Percentiles rank a stretch among this genome's conserved stretches.
These are phyloP conservation scores for Orientallactaga bullata DNA, from an alignment of 2,113 vertebrate species.

Conservation along the genomic window DNA sequence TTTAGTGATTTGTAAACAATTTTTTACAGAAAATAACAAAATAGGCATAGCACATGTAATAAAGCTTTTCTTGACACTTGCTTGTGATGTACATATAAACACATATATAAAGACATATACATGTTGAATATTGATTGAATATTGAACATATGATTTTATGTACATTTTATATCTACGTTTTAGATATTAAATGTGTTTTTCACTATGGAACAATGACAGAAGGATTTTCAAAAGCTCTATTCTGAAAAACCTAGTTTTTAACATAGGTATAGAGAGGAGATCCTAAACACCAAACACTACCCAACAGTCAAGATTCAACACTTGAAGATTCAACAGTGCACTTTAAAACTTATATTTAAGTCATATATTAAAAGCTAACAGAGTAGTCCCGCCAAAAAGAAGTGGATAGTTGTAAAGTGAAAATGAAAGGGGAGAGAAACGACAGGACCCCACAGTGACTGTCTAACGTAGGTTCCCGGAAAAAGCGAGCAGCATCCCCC, in stretches of 20 bases:
- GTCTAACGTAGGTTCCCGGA: neutral
- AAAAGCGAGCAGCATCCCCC: too few species aligned
- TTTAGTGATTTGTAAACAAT: conserved; percentile 22
- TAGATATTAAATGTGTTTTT: conserved; percentile 51
- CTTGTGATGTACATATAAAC: neutral
- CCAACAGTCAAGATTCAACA: neutral
- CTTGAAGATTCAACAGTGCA: neutral
- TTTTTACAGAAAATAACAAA: neutral
- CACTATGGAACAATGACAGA: neutral
- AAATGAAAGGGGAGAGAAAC: neutral
- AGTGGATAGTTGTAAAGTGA: neutral
- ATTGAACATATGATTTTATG: neutral
- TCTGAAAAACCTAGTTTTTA: conserved; percentile 1
- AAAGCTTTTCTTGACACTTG: neutral
- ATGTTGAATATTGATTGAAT: too few species aligned
- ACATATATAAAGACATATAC: neutral
- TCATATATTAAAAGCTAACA: conserved; percentile 4
- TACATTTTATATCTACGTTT: neutral
- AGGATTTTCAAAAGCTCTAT: neutral
- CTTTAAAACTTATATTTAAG: conserved; percentile 37
- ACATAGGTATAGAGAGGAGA: neutral
- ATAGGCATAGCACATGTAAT: neutral
- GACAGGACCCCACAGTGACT: too few species aligned
- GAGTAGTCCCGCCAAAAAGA: neutral
- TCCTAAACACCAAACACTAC: neutral